Evolutionary conservation across 1,140 invertebrate species (phyloP), one percentile per base, ranked within the genome.

Genomic region (Rhagoletis zephyria): DNA sequence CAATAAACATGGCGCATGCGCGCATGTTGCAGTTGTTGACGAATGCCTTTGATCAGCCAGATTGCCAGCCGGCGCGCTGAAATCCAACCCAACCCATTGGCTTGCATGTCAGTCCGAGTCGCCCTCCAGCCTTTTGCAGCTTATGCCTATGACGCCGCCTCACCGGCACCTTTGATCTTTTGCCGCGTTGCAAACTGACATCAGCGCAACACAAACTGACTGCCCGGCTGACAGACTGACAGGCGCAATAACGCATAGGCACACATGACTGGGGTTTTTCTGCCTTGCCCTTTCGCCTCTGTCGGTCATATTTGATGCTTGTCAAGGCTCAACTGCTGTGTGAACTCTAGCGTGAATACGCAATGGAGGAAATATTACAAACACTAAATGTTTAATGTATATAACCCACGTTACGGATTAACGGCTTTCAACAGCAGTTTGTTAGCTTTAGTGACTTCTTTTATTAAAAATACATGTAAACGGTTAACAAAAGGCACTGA

Each of bases 111-210:
- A 40, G 40, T 30, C 67, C 16, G n/a, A 5, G 67, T 48, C 67
- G 30, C 30, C 42, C 40, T 74, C 67, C 40, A 74, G 40, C 6
- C 42, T 45, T n/a, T 74, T 30, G 30, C 42, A 74, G 42, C 67
- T 42, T 30, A 42, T 42, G 67, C 42, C 12, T 48, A 14, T 45
- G 12, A 74, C 40, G 9, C 67, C 45, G 67, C 40, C 65, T 40
- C 67, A n/a, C 67, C 10, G 16, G 3, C 42, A 48, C 42, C 45
- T 74, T 74, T 74, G 67, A 74, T 48, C 67, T 74, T n/a, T 74
- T n/a, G 67, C 67, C 67, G 67, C 42, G 12, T 74, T 74, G 40
- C 1, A 2, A 2, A 48, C 42, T 74, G 67, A 74, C 40, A 42
- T 1, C 42, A n/a, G 45, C 14, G 42, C 40, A 48, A 30, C 9